Conservation (phyloP, 2,113 vertebrate genomes). For the Argyrosomus japonicus region DNA sequence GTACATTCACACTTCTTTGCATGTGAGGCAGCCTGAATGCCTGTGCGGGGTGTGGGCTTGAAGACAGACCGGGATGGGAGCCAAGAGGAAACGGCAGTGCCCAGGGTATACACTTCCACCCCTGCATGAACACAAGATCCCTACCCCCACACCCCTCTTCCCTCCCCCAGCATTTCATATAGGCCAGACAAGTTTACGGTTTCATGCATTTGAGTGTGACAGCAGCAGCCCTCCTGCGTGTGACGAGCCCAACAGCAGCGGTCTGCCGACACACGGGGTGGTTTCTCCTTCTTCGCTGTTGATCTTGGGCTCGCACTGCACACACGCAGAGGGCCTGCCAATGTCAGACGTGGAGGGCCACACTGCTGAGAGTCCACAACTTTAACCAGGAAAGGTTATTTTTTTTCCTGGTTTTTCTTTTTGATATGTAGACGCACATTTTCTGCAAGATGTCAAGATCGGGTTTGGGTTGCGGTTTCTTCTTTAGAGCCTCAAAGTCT, state of each 20-base stretch:
- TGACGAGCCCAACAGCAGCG: slow-evolving; percentile 52
- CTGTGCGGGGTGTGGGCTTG: slow-evolving; percentile 56
- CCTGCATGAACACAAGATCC: slow-evolving; percentile 32
- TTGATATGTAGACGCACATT: slow-evolving; percentile 32
- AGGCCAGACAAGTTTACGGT: slow-evolving; percentile 50
- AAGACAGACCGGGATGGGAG: slow-evolving; percentile 63
- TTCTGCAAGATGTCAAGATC: slow-evolving; percentile 23
- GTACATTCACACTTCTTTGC: slow-evolving; percentile 56
- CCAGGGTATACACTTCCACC: slow-evolving; percentile 62
- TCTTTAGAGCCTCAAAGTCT: slow-evolving; percentile 47
- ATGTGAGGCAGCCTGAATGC: slow-evolving; percentile 56
- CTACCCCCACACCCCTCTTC: not conserved
- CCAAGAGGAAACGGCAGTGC: slow-evolving; percentile 73
- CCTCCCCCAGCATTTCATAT: slow-evolving; percentile 35
- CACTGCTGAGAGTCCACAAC: slow-evolving; percentile 37
- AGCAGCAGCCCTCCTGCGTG: slow-evolving; percentile 51
- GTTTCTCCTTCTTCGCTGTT: slow-evolving; percentile 68
- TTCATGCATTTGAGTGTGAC: slow-evolving; percentile 55
- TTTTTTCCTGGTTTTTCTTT: slow-evolving; percentile 14
- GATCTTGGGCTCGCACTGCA: slow-evolving; percentile 70
- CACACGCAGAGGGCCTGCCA: slow-evolving; percentile 53
- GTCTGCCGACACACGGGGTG: slow-evolving; percentile 60
- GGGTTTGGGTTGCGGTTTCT: slow-evolving; percentile 26
- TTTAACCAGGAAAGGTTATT: slow-evolving; percentile 50
- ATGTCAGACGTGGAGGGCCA: slow-evolving; percentile 51